A percentile compares a stretch with the other conserved stretches of the same genome.
phyloP scores from a whole-genome alignment of 2,113 vertebrate species.

The Mugil cephalus region DNA sequence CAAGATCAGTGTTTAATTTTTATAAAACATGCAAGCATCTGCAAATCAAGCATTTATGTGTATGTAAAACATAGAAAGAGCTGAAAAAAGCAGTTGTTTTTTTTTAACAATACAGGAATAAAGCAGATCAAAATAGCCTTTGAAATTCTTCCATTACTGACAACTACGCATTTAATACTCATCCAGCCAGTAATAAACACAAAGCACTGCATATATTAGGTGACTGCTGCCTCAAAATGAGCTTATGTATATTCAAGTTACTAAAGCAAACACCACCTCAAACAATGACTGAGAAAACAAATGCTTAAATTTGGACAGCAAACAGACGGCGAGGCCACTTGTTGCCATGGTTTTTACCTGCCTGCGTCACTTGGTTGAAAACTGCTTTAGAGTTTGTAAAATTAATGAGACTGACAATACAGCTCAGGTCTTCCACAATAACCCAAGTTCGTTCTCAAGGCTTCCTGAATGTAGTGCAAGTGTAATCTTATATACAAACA shows the following conservation, averaged over 20 bases:
- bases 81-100: too few relatives aligned
- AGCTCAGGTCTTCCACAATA: neutral
- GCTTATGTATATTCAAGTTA: conserved; percentile 1
- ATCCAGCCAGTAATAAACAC: conserved; percentile 17
- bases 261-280: conserved; percentile 37
- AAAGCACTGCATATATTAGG: conserved; percentile 8
- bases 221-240: conserved; percentile 20
- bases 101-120: too few relatives aligned
- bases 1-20: neutral
- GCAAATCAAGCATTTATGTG: neutral
- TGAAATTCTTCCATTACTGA: neutral
- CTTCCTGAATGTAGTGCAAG: neutral
- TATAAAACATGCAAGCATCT: conserved; percentile 4
- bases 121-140: too few relatives aligned
- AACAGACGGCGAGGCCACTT: conserved; percentile 21
- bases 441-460: neutral
- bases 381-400: neutral
- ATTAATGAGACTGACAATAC: neutral
- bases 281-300: conserved; percentile 44
- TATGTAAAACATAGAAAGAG: too few relatives aligned
- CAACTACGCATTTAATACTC: neutral
- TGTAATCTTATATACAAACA: neutral
- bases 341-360: neutral
- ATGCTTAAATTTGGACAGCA: conserved; percentile 47
- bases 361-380: too few relatives aligned